Conservation (phyloP, 2,888 invertebrate species). For the Gnatocerus cornutus region DNA sequence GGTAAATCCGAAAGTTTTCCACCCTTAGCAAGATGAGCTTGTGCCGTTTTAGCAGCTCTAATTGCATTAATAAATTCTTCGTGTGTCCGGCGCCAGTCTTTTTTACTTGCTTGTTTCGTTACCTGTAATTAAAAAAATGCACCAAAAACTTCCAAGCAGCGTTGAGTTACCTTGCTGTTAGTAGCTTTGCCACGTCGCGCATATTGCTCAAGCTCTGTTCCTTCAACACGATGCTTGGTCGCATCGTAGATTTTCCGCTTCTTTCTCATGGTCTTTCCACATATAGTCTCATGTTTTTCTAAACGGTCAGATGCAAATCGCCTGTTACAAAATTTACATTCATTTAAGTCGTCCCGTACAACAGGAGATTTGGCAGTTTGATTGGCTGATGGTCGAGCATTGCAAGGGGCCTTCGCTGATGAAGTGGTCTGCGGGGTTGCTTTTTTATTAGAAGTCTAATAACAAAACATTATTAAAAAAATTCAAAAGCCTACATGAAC, state of each 20-base stretch:
- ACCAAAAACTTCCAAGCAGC: background rate
- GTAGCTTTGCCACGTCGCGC: slow-evolving; percentile 68
- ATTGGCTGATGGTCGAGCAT: slow-evolving; percentile 62
- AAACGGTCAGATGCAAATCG: slow-evolving; percentile 88
- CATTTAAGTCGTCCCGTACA: slow-evolving; percentile 70
- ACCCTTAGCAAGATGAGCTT: slow-evolving; percentile 86
- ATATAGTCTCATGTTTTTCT: slow-evolving; percentile 88
- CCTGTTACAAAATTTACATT: slow-evolving; percentile 85
- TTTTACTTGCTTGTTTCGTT: slow-evolving; percentile 68
- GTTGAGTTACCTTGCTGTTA: slow-evolving; percentile 48
- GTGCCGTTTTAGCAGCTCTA: slow-evolving; percentile 90
- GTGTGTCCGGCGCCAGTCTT: slow-evolving; percentile 94
- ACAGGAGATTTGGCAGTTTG: slow-evolving; percentile 62
- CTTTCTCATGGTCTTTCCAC: slow-evolving; percentile 84
- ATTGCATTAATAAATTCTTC: slow-evolving; percentile 94
- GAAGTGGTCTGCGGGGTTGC: slow-evolving; percentile 28
- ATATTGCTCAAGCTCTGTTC: slow-evolving; percentile 91
- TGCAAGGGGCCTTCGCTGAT: slow-evolving; percentile 57
- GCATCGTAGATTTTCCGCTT: slow-evolving; percentile 95
- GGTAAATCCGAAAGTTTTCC: slow-evolving; percentile 91
- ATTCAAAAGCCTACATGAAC: too few relatives aligned
- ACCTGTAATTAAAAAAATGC: background rate
- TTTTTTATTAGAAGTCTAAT: slow-evolving; percentile 14
- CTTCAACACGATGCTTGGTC: slow-evolving; percentile 90
- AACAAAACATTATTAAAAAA: too few relatives aligned